phyloP scores from a whole-genome alignment of 2,888 invertebrate genomes.

The Gnatocerus cornutus region DNA sequence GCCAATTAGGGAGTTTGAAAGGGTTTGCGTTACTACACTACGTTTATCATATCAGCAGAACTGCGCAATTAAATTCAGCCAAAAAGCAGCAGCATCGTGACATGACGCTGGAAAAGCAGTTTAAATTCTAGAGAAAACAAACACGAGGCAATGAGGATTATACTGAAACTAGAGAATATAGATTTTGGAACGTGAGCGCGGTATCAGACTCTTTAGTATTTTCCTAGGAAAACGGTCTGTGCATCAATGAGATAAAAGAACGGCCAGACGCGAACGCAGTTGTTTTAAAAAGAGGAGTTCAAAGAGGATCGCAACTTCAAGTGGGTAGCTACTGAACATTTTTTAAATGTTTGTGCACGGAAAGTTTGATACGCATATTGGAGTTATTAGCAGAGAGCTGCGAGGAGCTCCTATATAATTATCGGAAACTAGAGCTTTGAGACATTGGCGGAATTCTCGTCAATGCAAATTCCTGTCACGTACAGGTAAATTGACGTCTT shows the following conservation, averaged over 20 bases:
- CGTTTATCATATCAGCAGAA: slow-evolving; percentile 10
- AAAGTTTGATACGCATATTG: too few relatives aligned
- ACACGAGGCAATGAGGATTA: slow-evolving; percentile 23
- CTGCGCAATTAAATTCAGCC: background rate
- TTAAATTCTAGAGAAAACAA: slow-evolving; percentile 36
- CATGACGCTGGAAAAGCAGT: slow-evolving; percentile 25
- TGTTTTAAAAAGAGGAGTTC: too few relatives aligned
- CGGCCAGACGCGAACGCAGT: background rate
- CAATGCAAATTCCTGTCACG: too few relatives aligned
- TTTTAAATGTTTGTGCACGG: too few relatives aligned
- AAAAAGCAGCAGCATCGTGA: slow-evolving; percentile 7
- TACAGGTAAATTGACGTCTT: too few relatives aligned
- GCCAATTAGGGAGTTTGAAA: slow-evolving; percentile 30
- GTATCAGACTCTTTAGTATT: slow-evolving; percentile 7
- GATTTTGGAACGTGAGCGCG: slow-evolving; percentile 8
- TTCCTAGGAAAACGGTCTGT: slow-evolving; percentile 12
- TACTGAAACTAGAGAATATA: slow-evolving; percentile 26
- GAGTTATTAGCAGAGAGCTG: too few relatives aligned
- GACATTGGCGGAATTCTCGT: too few relatives aligned
- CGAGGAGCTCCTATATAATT: too few relatives aligned
- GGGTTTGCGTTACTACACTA: slow-evolving; percentile 23
- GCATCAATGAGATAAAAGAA: background rate
- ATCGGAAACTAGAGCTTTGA: too few relatives aligned
- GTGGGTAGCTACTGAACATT: too few relatives aligned
- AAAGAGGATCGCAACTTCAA: too few relatives aligned